Evolutionary conservation across 2,797 vertebrate species (phyloP).

Genomic region (Meda fulgida): DNA sequence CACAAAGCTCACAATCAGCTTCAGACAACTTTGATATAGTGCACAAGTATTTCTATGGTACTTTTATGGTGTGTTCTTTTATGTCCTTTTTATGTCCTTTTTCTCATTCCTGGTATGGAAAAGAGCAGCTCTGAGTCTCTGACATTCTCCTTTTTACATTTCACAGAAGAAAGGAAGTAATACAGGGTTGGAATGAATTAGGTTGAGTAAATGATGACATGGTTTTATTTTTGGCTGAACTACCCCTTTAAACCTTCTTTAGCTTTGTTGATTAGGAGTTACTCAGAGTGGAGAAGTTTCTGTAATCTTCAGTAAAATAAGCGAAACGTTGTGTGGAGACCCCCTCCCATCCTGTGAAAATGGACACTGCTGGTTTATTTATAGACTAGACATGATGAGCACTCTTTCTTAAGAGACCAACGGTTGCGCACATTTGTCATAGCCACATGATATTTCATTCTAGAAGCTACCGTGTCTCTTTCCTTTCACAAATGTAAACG

Average conservation of each 20-base stretch:
- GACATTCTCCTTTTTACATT: neutral
- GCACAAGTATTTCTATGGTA: neutral
- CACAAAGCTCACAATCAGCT: neutral
- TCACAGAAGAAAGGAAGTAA: neutral
- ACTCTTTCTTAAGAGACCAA: slow-evolving; percentile 71
- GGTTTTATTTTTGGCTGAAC: slow-evolving; percentile 2
- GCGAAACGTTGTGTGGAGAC: slow-evolving; percentile 63
- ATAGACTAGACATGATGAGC: slow-evolving; percentile 71
- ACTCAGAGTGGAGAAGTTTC: slow-evolving; percentile 50
- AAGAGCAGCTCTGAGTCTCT: neutral
- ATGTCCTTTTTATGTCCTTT: neutral
- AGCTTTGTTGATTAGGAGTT: slow-evolving; percentile 35
- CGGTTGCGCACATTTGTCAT: slow-evolving; percentile 58
- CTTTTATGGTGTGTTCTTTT: neutral
- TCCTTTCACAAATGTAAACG: slow-evolving; percentile 41
- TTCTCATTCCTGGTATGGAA: neutral
- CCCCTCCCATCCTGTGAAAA: slow-evolving; percentile 67
- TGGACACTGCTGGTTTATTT: slow-evolving; percentile 82
- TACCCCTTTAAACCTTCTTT: neutral
- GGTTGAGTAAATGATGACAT: neutral
- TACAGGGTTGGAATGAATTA: neutral
- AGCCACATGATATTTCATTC: slow-evolving; percentile 58
- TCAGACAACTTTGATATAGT: neutral
- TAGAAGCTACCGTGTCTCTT: slow-evolving; percentile 54
- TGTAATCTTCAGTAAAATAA: slow-evolving; percentile 56